phyloP scores from a whole-genome alignment of 2,888 invertebrate species.

The Rugalucina vietnamica region DNA sequence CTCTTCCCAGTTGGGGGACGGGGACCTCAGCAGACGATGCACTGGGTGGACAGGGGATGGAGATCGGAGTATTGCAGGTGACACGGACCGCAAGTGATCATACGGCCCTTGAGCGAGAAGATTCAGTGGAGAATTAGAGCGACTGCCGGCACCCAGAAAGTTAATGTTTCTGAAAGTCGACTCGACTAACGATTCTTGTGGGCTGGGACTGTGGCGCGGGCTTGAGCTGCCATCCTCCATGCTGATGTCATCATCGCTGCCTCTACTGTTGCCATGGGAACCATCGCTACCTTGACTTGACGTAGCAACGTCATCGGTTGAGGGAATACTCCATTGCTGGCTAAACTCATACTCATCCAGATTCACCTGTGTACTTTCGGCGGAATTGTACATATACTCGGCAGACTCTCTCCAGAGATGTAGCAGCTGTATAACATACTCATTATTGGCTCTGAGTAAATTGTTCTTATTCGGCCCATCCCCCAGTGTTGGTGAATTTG shows the following conservation, averaged over 20 bases:
- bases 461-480: slow-evolving; percentile 1
- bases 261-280: not conserved
- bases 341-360: slow-evolving; percentile 19
- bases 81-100: slow-evolving; percentile 36
- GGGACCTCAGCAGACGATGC: slow-evolving; percentile 47
- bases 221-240: not conserved
- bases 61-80: slow-evolving; percentile 44
- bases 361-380: slow-evolving; percentile 25
- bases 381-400: slow-evolving; percentile 2
- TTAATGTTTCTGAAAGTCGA: not conserved
- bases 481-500: slow-evolving; percentile 20
- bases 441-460: slow-evolving; percentile 8
- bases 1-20: slow-evolving; percentile 46
- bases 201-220: not conserved
- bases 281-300: not conserved
- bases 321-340: slow-evolving; percentile 15
- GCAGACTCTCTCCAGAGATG: slow-evolving; percentile 44
- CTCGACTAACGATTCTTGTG: not conserved
- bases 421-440: slow-evolving; percentile 40
- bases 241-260: not conserved
- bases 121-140: slow-evolving; percentile 35
- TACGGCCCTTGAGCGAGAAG: slow-evolving; percentile 21
- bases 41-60: slow-evolving; percentile 49
- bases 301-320: slow-evolving; percentile 8
- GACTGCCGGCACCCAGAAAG: not conserved